Evolutionary conservation across 2,888 invertebrate genomes (phyloP).

Genomic region (Sepioteuthis lessoniana): DNA sequence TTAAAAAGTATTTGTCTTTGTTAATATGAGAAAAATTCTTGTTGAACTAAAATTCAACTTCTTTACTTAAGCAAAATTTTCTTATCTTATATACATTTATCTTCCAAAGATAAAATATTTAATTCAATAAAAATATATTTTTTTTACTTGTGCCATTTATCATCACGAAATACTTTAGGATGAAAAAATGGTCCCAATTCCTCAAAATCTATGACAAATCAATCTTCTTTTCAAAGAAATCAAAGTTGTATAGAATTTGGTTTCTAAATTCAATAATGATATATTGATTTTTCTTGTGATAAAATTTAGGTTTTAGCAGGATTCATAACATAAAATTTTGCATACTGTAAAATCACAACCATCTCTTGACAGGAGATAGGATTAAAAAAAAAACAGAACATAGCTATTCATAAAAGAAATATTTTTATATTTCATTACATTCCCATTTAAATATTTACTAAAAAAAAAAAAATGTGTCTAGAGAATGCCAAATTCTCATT

Average conservation of each 20-base stretch:
- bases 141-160: background rate
- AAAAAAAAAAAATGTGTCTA: conserved; percentile 35
- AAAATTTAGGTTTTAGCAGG: background rate
- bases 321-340: background rate
- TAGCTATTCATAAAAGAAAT: conserved; percentile 48
- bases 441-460: background rate
- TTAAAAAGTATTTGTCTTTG: background rate
- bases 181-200: background rate
- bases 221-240: background rate
- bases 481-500: conserved; percentile 37
- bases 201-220: background rate
- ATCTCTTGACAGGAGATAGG: conserved; percentile 45
- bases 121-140: background rate
- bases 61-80: background rate
- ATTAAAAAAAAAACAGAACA: background rate
- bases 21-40: background rate
- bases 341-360: background rate
- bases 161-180: background rate
- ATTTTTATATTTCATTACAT: background rate
- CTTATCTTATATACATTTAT: background rate
- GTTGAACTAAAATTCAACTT: background rate
- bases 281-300: background rate
- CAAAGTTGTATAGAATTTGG: background rate
- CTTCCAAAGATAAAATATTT: background rate
- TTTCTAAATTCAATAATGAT: background rate